Conservation (phyloP, 1,140 invertebrate genomes). For the Polypedilum pembai region DNA sequence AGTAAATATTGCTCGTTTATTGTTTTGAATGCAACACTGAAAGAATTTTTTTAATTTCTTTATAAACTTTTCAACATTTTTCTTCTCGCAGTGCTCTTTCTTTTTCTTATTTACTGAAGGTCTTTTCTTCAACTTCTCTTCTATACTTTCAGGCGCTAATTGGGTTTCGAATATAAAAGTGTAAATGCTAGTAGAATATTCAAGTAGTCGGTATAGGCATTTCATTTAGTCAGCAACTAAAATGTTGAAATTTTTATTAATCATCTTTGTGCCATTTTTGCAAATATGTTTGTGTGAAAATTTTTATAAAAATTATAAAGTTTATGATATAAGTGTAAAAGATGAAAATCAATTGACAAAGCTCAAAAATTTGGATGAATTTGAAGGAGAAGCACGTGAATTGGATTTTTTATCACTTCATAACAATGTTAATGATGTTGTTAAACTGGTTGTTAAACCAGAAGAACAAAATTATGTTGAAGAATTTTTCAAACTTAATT, state of each 20-base stretch:
- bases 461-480: not conserved
- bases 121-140: too few species aligned
- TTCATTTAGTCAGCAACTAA: too few species aligned
- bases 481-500: slow-evolving; percentile 29
- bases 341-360: slow-evolving; percentile 33
- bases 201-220: not conserved
- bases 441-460: not conserved
- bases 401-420: slow-evolving; percentile 34
- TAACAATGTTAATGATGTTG: slow-evolving; percentile 35
- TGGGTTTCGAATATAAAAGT: not conserved
- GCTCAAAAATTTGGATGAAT: slow-evolving; percentile 35
- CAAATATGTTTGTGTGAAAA: slow-evolving; percentile 26
- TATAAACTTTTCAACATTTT: too few species aligned
- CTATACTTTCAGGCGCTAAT: too few species aligned
- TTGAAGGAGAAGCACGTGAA: slow-evolving; percentile 32
- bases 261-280: slow-evolving; percentile 20
- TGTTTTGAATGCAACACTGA: too few species aligned
- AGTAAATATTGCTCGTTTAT: too few species aligned
- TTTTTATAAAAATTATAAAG: slow-evolving; percentile 33
- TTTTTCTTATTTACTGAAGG: too few species aligned
- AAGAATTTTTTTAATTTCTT: too few species aligned
- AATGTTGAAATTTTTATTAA: slow-evolving; percentile 14
- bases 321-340: slow-evolving; percentile 36
- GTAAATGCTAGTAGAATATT: not conserved
- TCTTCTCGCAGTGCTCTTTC: too few species aligned